Conservation (phyloP, 1,140 invertebrate genomes). For the Oscheius sp. region DNA sequence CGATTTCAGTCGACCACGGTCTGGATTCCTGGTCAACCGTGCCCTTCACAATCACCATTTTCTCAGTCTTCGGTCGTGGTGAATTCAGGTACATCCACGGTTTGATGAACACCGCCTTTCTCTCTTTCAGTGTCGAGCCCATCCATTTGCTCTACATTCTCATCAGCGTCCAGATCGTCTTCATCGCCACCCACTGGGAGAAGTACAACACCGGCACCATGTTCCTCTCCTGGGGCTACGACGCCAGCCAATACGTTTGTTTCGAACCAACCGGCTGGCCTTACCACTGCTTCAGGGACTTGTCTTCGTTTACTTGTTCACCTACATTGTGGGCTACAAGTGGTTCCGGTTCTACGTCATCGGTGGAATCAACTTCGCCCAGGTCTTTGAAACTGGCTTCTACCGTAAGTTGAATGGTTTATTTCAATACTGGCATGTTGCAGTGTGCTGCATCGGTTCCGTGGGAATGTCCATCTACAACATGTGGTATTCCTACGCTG, state of each 20-base stretch:
- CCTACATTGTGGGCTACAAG: constrained; percentile 50
- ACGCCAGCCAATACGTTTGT: constrained; percentile 65
- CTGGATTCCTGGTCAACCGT: constrained; percentile 63
- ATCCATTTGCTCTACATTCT: constrained; percentile 59
- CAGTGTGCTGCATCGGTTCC: constrained; percentile 52
- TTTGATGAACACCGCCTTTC: neutral
- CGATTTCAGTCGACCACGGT: constrained; percentile 60
- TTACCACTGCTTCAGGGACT: constrained; percentile 47
- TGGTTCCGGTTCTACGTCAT: constrained; percentile 52
- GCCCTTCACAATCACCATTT: constrained; percentile 65
- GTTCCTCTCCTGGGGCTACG: constrained; percentile 67
- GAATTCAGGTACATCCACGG: constrained; percentile 45
- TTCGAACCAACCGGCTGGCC: neutral
- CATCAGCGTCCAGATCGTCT: constrained; percentile 63
- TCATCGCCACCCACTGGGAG: constrained; percentile 67
- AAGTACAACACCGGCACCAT: constrained; percentile 67
- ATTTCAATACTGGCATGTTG: constrained; percentile 7
- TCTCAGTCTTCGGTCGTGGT: constrained; percentile 64
- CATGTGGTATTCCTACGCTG: constrained; percentile 50
- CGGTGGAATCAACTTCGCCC: constrained; percentile 46
- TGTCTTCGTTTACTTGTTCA: constrained; percentile 53
- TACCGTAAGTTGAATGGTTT: constrained; percentile 44
- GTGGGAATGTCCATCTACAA: constrained; percentile 57
- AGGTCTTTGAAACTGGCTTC: constrained; percentile 48
- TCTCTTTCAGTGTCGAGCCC: constrained; percentile 60